Evolutionary conservation across 2,113 vertebrate species (phyloP).

Genomic region (Heterotis niloticus): DNA sequence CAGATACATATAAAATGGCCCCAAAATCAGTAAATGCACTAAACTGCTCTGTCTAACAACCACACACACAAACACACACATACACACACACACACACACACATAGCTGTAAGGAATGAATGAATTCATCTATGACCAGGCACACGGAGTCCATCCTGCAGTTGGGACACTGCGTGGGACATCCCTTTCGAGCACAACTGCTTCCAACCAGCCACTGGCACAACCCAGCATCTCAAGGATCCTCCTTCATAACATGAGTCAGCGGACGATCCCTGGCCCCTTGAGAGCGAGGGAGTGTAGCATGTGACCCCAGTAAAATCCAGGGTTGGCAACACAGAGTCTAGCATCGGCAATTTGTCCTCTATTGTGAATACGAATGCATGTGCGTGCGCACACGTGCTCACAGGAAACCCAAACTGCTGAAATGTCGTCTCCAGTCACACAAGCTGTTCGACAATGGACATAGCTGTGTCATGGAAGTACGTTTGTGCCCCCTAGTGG

Average conservation of each 20-base stretch:
- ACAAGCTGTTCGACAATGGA: too few relatives aligned
- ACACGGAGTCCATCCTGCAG: not conserved
- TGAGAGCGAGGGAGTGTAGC: not conserved
- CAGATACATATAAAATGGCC: too few relatives aligned
- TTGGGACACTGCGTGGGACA: not conserved
- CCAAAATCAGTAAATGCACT: too few relatives aligned
- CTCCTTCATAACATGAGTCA: too few relatives aligned
- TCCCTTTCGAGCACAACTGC: too few relatives aligned
- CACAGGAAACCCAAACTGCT: too few relatives aligned
- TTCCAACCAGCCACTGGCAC: not conserved
- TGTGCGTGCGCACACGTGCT: too few relatives aligned
- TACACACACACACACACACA: conserved; percentile 5
- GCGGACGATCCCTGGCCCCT: not conserved
- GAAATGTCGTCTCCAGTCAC: too few relatives aligned
- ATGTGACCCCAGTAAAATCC: not conserved
- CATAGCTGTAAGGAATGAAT: not conserved
- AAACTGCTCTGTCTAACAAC: not conserved
- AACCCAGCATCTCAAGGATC: not conserved
- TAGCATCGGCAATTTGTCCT: not conserved
- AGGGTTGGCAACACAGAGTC: not conserved
- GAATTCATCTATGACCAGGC: not conserved
- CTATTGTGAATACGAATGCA: not conserved
- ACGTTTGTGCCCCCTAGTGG: too few relatives aligned
- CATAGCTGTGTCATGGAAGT: too few relatives aligned
- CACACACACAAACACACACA: conserved; percentile 4